These are phyloP conservation scores for Siniperca obscura DNA, from an alignment of 2,797 vertebrate genomes.

Conservation along the genomic window DNA sequence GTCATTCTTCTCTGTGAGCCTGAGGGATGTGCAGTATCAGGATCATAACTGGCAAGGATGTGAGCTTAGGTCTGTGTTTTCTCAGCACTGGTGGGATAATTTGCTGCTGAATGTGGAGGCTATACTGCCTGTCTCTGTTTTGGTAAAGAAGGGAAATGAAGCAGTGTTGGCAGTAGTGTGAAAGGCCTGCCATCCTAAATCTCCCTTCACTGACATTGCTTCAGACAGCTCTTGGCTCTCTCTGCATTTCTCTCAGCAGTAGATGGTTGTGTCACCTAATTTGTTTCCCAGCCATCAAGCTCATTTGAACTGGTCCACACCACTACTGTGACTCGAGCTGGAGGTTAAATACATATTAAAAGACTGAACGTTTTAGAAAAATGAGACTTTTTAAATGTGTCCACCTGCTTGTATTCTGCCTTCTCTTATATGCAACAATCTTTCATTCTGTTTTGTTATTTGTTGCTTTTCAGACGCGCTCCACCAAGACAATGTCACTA, in stretches of 20 bases:
- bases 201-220: conserved; percentile 43
- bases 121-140: conserved; percentile 24
- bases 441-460: conserved; percentile 19
- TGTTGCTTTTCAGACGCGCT: conserved; percentile 87
- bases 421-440: neutral
- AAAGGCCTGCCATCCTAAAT: conserved; percentile 52
- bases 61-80: conserved; percentile 19
- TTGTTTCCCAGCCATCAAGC: conserved; percentile 37
- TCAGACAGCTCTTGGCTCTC: conserved; percentile 39
- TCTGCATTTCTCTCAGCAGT: conserved; percentile 16
- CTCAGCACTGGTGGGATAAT: conserved; percentile 10
- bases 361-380: neutral
- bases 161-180: conserved; percentile 50
- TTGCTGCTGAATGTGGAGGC: conserved; percentile 19
- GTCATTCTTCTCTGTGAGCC: conserved; percentile 29
- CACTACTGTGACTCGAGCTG: conserved; percentile 1
- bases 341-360: neutral
- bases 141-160: conserved; percentile 31
- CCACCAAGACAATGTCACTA: conserved; percentile 91
- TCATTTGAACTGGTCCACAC: conserved; percentile 23
- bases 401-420: neutral
- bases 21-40: neutral
- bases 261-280: conserved; percentile 39
- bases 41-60: conserved; percentile 32
- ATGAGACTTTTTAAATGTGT: neutral